phyloP scores from a whole-genome alignment of 2,797 vertebrate species.

The Margarornis squamiger region DNA sequence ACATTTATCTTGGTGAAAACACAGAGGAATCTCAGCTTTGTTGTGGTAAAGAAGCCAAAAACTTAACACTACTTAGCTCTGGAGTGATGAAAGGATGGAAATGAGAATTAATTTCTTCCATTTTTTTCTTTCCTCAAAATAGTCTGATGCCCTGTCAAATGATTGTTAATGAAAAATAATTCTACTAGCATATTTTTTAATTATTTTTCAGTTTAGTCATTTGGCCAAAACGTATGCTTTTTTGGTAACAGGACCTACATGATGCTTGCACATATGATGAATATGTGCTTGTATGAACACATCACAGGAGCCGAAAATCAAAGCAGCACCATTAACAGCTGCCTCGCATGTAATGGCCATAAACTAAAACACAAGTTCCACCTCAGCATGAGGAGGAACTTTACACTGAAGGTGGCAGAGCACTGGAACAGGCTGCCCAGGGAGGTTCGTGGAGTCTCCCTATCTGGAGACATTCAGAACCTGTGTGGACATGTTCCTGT shows the following conservation, averaged over 20 bases:
- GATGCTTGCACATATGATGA: background rate
- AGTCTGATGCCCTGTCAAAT: background rate
- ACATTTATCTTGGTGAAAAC: background rate
- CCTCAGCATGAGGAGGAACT: background rate
- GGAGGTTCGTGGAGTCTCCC: no score
- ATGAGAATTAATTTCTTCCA: background rate
- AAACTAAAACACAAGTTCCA: background rate
- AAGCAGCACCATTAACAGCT: background rate
- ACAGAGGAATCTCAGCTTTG: background rate
- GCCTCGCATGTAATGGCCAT: background rate
- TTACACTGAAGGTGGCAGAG: background rate
- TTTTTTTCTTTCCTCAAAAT: background rate
- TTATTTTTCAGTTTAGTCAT: background rate
- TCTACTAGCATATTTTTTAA: background rate
- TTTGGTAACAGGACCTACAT: background rate
- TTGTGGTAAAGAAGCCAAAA: slow-evolving; percentile 9
- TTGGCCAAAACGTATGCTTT: background rate
- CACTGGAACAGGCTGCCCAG: background rate
- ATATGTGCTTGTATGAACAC: background rate
- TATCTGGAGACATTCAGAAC: background rate
- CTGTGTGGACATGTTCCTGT: background rate
- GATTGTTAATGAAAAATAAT: background rate
- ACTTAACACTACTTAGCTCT: background rate
- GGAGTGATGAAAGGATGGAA: background rate
- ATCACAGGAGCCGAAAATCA: background rate